These are phyloP conservation scores for Stegostoma tigrinum DNA, from an alignment of 2,113 vertebrate genomes.

Conservation along the genomic window DNA sequence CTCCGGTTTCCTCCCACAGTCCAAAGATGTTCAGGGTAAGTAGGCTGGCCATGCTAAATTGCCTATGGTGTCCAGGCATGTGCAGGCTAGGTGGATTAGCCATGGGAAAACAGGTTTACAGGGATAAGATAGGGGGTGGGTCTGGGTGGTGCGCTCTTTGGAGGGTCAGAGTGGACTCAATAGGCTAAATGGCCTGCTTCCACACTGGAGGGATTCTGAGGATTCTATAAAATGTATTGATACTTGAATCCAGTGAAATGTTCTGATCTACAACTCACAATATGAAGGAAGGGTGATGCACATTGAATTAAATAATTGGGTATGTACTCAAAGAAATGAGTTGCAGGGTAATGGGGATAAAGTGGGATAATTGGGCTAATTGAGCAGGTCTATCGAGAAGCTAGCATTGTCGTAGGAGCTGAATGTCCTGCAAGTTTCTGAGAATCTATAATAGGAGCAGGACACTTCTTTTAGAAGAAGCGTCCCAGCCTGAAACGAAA, in stretches of 20 bases:
- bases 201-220: too few species aligned
- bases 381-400: not conserved
- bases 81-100: too few species aligned
- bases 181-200: too few species aligned
- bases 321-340: not conserved
- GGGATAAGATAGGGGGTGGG: too few species aligned
- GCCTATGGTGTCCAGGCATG: too few species aligned
- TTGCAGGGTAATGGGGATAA: not conserved
- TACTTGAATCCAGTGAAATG: not conserved
- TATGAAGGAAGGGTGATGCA: not conserved
- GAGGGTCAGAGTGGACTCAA: too few species aligned
- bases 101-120: too few species aligned
- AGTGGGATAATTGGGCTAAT: not conserved
- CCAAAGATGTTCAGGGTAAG: too few species aligned
- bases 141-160: too few species aligned
- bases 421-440: not conserved
- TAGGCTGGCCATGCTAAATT: too few species aligned
- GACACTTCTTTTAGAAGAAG: not conserved
- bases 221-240: not conserved
- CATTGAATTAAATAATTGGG: not conserved
- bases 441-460: not conserved
- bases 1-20: too few species aligned
- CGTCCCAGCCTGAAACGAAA: too few species aligned
- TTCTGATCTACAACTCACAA: not conserved
- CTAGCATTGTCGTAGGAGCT: not conserved